Evolutionary conservation across 2,113 vertebrate genomes (phyloP), one percentile per base, ranked within the genome.

Genomic region (Eclectus roratus): DNA sequence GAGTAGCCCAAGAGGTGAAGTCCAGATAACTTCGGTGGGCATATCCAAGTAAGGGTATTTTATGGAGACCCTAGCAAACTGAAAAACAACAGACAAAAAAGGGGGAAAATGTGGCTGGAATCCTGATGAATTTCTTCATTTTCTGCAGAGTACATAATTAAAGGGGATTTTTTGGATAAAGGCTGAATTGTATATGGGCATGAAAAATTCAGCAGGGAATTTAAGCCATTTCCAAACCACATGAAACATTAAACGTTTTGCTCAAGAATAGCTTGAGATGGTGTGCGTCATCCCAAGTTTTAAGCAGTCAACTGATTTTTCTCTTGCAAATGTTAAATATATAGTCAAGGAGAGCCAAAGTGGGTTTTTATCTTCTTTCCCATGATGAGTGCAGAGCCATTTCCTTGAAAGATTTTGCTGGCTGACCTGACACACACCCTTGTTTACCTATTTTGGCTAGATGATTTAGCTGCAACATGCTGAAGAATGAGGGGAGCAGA

Each of bases 191-290:
- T 91, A 50, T 96, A 88, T 50, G 20, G 79, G 20, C 84, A 92
- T 97, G 78, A 96, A 97, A 93, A 89, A 95, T 95, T 94, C 89
- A 96, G 55, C 53, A 74, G 77, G 60, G 88, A 96, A 95, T 97
- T 97, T 95, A 95, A 97, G 89, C 88, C 60, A 83, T 89, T 97
- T 97, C 81, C 43, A 92, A 86, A 83, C 63, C 77, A 43, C 91
- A 94, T 93, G 80, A 97, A 95, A 96, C 93, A 91, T 89, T 96
- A 93, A 96, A 91, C 64, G 78, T 94, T 91, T 79, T 20, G 27
- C 68, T 94, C 76, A 87, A 96, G 86, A 93, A 74, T 82, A 71
- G 70, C 70, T 95, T 95, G 96, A 95, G 88, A 87, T 93, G 72
- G 85, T 3, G 3, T 89, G 86, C 91, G 92, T 87, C 95, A 80